phyloP scores from a whole-genome alignment of 2,888 invertebrate species.

The Fissipunctia ypsillon region DNA sequence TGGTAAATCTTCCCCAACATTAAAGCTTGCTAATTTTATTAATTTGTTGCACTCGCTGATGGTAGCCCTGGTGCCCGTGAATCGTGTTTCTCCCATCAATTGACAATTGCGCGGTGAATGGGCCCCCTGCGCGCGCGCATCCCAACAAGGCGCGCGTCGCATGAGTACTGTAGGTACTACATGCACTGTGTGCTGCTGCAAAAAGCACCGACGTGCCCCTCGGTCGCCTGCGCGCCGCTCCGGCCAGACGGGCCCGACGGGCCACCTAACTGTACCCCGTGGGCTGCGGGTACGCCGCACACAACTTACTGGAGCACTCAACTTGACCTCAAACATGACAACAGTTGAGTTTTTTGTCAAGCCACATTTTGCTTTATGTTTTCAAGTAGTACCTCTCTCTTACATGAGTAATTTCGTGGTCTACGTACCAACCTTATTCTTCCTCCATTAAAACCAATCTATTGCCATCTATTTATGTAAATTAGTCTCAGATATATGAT shows the following conservation, averaged over 20 bases:
- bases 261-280: slow-evolving; percentile 60
- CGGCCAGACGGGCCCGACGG: slow-evolving; percentile 42
- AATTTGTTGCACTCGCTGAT: background rate
- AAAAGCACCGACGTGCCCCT: slow-evolving; percentile 66
- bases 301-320: slow-evolving; percentile 20
- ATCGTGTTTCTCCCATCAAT: slow-evolving; percentile 81
- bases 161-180: slow-evolving; percentile 57
- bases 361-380: background rate
- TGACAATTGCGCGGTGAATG: slow-evolving; percentile 85
- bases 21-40: background rate
- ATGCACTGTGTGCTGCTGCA: slow-evolving; percentile 62
- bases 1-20: background rate
- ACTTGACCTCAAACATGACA: slow-evolving; percentile 24
- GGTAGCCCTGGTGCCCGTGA: slow-evolving; percentile 72
- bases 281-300: slow-evolving; percentile 18
- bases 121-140: slow-evolving; percentile 77
- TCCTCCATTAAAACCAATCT: slow-evolving; percentile 20
- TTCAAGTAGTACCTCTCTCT: background rate
- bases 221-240: background rate
- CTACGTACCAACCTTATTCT: slow-evolving; percentile 16
- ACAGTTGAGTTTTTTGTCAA: slow-evolving; percentile 16
- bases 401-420: slow-evolving; percentile 15
- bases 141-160: slow-evolving; percentile 73
- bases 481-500: slow-evolving; percentile 52
- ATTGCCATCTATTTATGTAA: slow-evolving; percentile 34